A percentile compares a stretch with the other conserved stretches of the same genome.
Evolutionary conservation across 2,888 invertebrate genomes (phyloP).

Genomic region (Kuschelorhynchus macadamiae): DNA sequence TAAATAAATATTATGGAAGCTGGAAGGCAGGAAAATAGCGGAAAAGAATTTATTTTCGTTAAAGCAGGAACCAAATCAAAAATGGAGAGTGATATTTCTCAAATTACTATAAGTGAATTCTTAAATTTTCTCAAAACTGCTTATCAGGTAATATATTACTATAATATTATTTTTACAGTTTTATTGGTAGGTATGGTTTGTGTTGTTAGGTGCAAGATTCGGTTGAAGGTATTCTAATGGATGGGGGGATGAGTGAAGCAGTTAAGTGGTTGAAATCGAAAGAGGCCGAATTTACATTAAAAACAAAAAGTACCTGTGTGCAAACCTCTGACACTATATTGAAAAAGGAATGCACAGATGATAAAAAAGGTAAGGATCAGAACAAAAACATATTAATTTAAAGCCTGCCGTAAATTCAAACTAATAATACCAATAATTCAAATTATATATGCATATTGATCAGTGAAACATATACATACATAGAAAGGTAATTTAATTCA

Average conservation of each 20-base stretch:
- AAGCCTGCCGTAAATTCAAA: too few relatives aligned
- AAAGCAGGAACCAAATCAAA: constrained; percentile 8
- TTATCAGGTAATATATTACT: constrained; percentile 72
- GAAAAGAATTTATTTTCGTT: constrained; percentile 11
- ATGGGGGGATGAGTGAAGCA: constrained; percentile 67
- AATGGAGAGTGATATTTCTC: constrained; percentile 63
- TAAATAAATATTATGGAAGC: constrained; percentile 16
- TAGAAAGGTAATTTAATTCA: too few relatives aligned
- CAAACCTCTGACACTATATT: constrained; percentile 58
- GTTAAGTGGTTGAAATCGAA: constrained; percentile 71
- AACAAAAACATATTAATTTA: too few relatives aligned
- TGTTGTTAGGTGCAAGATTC: constrained; percentile 66
- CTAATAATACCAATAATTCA: too few relatives aligned
- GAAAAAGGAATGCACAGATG: constrained; percentile 49
- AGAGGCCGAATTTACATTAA: constrained; percentile 65
- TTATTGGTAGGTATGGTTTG: neutral
- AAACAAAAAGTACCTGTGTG: constrained; percentile 57
- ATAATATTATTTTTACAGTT: neutral
- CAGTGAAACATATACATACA: too few relatives aligned
- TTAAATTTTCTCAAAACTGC: constrained; percentile 82
- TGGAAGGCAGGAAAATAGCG: neutral
- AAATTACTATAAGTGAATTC: constrained; percentile 79
- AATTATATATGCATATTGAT: too few relatives aligned
- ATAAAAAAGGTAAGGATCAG: constrained; percentile 51
- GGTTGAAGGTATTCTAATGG: constrained; percentile 68